Evolutionary conservation across 1,140 invertebrate genomes (phyloP).

Genomic region (Diachasma alloeum): DNA sequence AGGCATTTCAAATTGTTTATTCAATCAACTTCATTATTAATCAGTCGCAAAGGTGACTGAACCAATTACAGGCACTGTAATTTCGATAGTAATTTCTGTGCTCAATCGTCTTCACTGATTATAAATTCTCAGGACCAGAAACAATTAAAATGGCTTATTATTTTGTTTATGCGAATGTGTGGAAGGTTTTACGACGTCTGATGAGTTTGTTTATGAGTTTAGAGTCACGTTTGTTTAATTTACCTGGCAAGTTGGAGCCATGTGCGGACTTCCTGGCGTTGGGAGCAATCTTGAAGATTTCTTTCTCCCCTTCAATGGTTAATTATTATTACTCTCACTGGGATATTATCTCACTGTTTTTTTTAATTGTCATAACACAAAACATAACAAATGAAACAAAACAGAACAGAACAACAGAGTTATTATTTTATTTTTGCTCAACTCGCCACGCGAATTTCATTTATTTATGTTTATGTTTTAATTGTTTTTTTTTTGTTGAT

Average conservation of each 20-base stretch:
- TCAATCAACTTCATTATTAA: neutral
- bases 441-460: neutral
- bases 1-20: neutral
- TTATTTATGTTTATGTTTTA: neutral
- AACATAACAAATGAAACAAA: too few relatives aligned
- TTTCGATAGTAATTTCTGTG: neutral
- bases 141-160: too few relatives aligned
- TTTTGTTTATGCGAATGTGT: neutral
- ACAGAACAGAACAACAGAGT: neutral
- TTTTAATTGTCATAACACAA: neutral
- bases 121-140: too few relatives aligned
- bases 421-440: neutral
- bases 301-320: neutral
- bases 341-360: neutral
- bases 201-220: neutral
- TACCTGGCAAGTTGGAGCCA: constrained; percentile 36
- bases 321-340: neutral
- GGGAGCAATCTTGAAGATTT: constrained; percentile 45
- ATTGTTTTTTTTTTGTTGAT: neutral
- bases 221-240: neutral
- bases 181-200: neutral
- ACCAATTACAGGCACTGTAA: neutral
- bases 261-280: constrained; percentile 43
- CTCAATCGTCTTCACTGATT: too few relatives aligned
- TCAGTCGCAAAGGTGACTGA: neutral